Percentiles rank a stretch among this genome's conserved stretches.
These are phyloP conservation scores for Apostichopus parvimensis DNA, from an alignment of 35 echinoderm and acorn worm species.

Conservation along the genomic window DNA sequence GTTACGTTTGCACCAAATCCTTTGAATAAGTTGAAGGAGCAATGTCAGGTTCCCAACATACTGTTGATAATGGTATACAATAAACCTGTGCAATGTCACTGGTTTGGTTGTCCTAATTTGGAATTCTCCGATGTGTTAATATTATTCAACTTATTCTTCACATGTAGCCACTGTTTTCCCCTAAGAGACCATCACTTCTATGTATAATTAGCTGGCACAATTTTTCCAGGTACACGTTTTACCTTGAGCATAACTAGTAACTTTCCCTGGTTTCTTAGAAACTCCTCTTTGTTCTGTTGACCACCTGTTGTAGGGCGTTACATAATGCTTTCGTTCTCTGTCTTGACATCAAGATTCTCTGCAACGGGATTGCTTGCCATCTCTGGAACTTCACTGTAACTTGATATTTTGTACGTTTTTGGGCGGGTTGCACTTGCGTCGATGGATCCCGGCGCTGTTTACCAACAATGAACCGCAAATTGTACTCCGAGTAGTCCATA, in stretches of 20 bases:
- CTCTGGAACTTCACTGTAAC: no score
- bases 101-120: background rate
- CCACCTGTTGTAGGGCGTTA: conserved; percentile 42
- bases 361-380: background rate
- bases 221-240: conserved; percentile 19
- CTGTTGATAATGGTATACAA: no score
- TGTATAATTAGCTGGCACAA: background rate
- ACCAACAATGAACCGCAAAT: no score
- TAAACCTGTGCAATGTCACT: no score
- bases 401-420: no score
- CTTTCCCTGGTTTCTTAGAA: background rate
- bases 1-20: no score
- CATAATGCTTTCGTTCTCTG: background rate
- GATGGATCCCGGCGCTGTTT: no score
- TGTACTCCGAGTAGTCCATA: no score
- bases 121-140: conserved; percentile 9
- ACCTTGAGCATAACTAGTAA: background rate
- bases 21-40: no score
- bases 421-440: no score
- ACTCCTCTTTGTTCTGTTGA: background rate
- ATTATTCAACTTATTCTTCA: conserved; percentile 48
- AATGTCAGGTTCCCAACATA: no score
- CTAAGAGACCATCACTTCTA: conserved; percentile 27
- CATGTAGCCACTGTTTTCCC: conserved; percentile 24
- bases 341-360: background rate